A percentile compares a stretch with the other conserved stretches of the same genome.
These are phyloP conservation scores for Vanacampus margaritifer DNA, from an alignment of 2,113 vertebrate species.

Conservation along the genomic window DNA sequence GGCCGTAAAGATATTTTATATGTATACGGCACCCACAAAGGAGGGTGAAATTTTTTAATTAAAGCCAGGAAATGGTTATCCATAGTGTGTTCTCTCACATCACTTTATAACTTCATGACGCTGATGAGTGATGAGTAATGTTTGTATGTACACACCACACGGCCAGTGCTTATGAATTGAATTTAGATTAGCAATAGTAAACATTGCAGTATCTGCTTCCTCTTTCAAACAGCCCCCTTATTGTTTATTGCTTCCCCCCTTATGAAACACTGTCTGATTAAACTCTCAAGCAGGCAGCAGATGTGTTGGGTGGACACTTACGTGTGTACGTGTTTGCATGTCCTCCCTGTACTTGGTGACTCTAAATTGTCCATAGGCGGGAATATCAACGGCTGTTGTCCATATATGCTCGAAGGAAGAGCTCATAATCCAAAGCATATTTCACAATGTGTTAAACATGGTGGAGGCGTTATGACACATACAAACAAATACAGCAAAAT, in stretches of 20 bases:
- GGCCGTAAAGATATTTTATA: constrained; percentile 26
- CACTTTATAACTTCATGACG: constrained; percentile 12
- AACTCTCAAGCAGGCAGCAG: constrained; percentile 10
- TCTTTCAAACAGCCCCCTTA: neutral
- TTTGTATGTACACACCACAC: constrained; percentile 21
- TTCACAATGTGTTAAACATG: too few species aligned
- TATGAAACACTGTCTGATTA: constrained; percentile 48
- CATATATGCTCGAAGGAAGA: too few species aligned
- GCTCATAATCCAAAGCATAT: too few species aligned
- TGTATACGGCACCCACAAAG: neutral
- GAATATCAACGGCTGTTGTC: too few species aligned
- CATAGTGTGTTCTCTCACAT: constrained; percentile 3
- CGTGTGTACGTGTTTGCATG: too few species aligned
- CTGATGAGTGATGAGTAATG: constrained; percentile 4
- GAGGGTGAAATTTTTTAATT: constrained; percentile 11
- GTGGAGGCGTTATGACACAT: too few species aligned
- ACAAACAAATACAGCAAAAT: too few species aligned
- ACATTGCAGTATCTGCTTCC: constrained; percentile 15
- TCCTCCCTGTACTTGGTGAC: too few species aligned
- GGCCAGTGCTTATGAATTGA: neutral
- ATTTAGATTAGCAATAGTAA: constrained; percentile 3
- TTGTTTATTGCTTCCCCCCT: constrained; percentile 32
- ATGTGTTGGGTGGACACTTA: neutral
- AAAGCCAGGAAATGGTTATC: constrained; percentile 41
- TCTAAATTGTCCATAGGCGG: too few species aligned